These are phyloP conservation scores for Theristicus caerulescens DNA, from an alignment of 2,113 vertebrate genomes.

Conservation along the genomic window DNA sequence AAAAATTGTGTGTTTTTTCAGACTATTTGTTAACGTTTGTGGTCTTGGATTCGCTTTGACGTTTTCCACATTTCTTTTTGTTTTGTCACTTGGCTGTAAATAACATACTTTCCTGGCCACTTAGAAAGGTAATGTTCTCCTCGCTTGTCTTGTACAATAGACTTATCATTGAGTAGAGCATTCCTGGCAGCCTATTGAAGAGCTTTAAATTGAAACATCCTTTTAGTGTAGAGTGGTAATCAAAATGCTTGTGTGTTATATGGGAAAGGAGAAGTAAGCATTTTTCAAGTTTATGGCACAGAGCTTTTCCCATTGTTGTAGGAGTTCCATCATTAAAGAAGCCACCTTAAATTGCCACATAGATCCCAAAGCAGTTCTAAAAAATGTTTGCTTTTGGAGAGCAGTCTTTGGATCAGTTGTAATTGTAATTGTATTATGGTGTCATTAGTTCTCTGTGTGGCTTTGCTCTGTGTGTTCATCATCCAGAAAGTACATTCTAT, in stretches of 20 bases:
- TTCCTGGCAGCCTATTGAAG: constrained; percentile 32
- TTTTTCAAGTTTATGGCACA: constrained; percentile 35
- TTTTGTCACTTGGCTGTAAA: constrained; percentile 41
- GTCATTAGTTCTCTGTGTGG: not conserved
- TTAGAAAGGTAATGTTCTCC: constrained; percentile 8
- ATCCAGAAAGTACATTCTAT: not conserved
- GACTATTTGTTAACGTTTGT: not conserved
- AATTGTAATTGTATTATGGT: not conserved
- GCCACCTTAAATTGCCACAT: not conserved
- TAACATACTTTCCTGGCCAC: not conserved
- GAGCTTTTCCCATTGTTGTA: constrained; percentile 20
- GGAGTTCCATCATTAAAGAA: constrained; percentile 6
- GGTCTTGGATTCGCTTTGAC: not conserved
- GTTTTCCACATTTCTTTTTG: not conserved
- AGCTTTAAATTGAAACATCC: constrained; percentile 47
- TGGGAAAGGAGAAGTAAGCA: not conserved
- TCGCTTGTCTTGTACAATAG: constrained; percentile 14
- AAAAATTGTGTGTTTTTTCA: not conserved
- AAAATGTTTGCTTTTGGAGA: not conserved
- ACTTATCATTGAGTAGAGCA: not conserved
- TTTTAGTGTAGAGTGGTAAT: constrained; percentile 28
- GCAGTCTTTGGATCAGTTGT: not conserved
- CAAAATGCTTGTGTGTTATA: constrained; percentile 24
- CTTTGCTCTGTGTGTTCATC: not conserved
- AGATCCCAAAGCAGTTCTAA: constrained; percentile 1